phyloP scores from a whole-genome alignment of 2,888 invertebrate species.

The Drosophila bunnanda region DNA sequence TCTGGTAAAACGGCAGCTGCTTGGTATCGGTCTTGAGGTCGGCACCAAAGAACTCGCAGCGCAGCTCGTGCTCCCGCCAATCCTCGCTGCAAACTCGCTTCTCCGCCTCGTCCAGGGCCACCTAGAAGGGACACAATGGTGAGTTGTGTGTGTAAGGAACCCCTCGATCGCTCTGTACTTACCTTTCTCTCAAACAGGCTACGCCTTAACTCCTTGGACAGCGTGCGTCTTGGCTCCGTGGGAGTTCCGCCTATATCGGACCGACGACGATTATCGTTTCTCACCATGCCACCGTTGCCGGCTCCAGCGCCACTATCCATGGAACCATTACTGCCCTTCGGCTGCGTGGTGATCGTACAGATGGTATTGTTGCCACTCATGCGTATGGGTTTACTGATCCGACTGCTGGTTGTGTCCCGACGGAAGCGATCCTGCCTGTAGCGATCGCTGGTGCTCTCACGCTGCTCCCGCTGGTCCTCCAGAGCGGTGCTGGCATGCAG shows the following conservation, averaged over 20 bases:
- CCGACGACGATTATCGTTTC: conserved; percentile 23
- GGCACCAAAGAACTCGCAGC: conserved; percentile 83
- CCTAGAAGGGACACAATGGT: conserved; percentile 56
- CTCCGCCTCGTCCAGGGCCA: conserved; percentile 84
- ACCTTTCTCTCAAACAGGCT: conserved; percentile 84
- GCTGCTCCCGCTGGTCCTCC: conserved; percentile 38
- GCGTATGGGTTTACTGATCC: conserved; percentile 51
- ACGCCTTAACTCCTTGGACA: conserved; percentile 83
- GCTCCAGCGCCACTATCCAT: conserved; percentile 10
- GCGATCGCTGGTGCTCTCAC: conserved; percentile 63
- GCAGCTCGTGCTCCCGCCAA: conserved; percentile 82
- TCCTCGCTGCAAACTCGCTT: conserved; percentile 82
- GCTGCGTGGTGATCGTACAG: conserved; percentile 64
- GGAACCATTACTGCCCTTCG: conserved; percentile 38
- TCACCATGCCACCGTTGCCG: conserved; percentile 11
- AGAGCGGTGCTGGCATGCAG: conserved; percentile 36
- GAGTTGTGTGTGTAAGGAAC: background rate
- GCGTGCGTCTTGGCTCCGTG: conserved; percentile 45
- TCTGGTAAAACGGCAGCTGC: conserved; percentile 82
- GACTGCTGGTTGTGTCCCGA: conserved; percentile 48
- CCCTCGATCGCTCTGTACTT: background rate
- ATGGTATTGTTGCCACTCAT: conserved; percentile 73
- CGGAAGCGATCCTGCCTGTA: conserved; percentile 66
- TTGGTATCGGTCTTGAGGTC: conserved; percentile 80
- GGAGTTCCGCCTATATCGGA: conserved; percentile 32